These are phyloP conservation scores for Oxyteleia sp. DNA, from an alignment of 2,888 invertebrate species.

Conservation along the genomic window DNA sequence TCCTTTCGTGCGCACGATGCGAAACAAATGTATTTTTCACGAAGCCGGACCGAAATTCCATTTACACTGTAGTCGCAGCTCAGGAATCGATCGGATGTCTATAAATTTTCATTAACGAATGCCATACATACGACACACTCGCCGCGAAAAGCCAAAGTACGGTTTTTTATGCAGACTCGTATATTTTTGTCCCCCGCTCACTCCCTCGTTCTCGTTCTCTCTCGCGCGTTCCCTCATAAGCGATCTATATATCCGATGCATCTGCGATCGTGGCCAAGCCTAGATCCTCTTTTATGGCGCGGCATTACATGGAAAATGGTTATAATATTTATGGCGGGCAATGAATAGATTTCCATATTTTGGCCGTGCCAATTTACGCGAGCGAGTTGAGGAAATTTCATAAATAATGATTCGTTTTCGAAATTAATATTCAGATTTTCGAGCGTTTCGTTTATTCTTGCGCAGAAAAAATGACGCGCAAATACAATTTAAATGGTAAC, in stretches of 20 bases:
- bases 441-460: conserved; percentile 7
- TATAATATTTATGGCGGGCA: conserved; percentile 65
- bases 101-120: conserved; percentile 77
- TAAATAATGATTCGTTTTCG: conserved; percentile 35
- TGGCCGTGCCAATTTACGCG: conserved; percentile 31
- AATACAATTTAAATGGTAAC: background rate
- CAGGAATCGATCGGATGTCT: conserved; percentile 74
- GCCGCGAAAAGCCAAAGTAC: conserved; percentile 45
- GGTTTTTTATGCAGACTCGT: conserved; percentile 62
- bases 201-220: too few relatives aligned
- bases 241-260: conserved; percentile 61
- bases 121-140: conserved; percentile 61
- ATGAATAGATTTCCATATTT: conserved; percentile 67
- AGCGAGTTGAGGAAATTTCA: conserved; percentile 17
- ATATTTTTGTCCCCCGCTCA: conserved; percentile 49
- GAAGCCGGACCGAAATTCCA: conserved; percentile 35
- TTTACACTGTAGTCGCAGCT: conserved; percentile 58
- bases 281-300: conserved; percentile 65
- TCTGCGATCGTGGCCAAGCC: conserved; percentile 63
- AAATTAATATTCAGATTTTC: conserved; percentile 35
- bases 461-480: background rate
- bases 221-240: conserved; percentile 40
- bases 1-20: conserved; percentile 13
- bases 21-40: conserved; percentile 45
- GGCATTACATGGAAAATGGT: conserved; percentile 60